Conservation (phyloP, 2,888 invertebrate genomes). For the Ormyrus labotus region DNA sequence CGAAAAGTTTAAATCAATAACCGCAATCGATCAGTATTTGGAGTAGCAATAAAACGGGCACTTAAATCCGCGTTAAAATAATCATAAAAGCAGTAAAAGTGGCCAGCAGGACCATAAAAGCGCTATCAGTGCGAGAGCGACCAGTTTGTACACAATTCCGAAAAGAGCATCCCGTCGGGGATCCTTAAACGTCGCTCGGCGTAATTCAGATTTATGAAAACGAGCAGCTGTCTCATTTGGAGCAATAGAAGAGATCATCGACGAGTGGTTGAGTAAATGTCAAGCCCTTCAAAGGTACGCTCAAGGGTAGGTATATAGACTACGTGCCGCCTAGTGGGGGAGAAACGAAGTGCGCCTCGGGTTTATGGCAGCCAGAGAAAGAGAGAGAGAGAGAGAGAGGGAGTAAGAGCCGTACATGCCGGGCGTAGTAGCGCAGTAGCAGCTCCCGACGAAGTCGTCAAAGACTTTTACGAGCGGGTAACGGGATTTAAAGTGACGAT, state of each 20-base stretch:
- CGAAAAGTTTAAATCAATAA: too few relatives aligned
- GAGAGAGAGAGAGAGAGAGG: constrained; percentile 19
- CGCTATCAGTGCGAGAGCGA: constrained; percentile 9
- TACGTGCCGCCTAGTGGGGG: neutral
- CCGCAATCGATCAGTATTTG: too few relatives aligned
- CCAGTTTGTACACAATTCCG: constrained; percentile 26
- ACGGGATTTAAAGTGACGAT: constrained; percentile 76
- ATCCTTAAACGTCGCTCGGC: constrained; percentile 30
- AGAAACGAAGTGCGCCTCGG: constrained; percentile 57
- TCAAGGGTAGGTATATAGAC: constrained; percentile 62
- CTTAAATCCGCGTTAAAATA: constrained; percentile 14
- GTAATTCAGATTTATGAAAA: constrained; percentile 64
- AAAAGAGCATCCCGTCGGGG: neutral
- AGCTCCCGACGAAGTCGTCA: constrained; percentile 72
- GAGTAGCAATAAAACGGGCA: neutral
- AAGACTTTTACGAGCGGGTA: constrained; percentile 75
- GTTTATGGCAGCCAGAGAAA: constrained; percentile 63
- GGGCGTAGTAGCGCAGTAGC: constrained; percentile 59
- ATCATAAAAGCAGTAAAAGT: constrained; percentile 41
- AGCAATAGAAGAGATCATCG: constrained; percentile 66
- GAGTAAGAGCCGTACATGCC: constrained; percentile 62
- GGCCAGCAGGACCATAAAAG: neutral
- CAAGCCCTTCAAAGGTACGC: constrained; percentile 66
- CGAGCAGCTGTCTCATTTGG: constrained; percentile 29
- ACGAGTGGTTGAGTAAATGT: constrained; percentile 70